Evolutionary conservation across 2,888 invertebrate genomes (phyloP).

Genomic region (Julus scanicus): DNA sequence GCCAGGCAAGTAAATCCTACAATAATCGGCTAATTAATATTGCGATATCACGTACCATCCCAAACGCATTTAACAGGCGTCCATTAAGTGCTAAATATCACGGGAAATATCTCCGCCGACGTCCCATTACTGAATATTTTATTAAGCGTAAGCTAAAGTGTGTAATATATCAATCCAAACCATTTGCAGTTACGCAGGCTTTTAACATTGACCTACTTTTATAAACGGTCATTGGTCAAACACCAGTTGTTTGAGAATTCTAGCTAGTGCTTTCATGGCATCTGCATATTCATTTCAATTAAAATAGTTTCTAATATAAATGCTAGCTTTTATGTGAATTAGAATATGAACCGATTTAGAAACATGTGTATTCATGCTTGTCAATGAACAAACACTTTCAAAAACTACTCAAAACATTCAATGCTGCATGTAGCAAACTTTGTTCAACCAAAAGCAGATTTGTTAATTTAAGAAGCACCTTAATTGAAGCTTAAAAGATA

Average conservation of each 20-base stretch:
- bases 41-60: background rate
- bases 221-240: background rate
- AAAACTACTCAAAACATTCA: too few relatives aligned
- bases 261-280: background rate
- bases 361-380: too few relatives aligned
- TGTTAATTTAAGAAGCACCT: too few relatives aligned
- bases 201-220: background rate
- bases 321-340: background rate
- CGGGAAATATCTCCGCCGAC: background rate
- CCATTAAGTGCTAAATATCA: conserved; percentile 28
- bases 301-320: background rate
- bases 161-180: background rate
- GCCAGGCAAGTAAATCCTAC: background rate
- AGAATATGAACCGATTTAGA: too few relatives aligned
- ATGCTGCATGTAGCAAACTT: too few relatives aligned
- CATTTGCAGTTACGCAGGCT: background rate
- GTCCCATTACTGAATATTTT: conserved; percentile 30
- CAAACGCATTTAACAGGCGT: background rate
- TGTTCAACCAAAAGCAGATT: too few relatives aligned
- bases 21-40: conserved; percentile 24
- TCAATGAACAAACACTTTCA: too few relatives aligned
- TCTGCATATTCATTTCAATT: background rate
- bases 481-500: too few relatives aligned
- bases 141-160: background rate
- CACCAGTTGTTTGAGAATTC: background rate